These are phyloP conservation scores for Morone saxatilis DNA, from an alignment of 2,113 vertebrate species.

Conservation along the genomic window DNA sequence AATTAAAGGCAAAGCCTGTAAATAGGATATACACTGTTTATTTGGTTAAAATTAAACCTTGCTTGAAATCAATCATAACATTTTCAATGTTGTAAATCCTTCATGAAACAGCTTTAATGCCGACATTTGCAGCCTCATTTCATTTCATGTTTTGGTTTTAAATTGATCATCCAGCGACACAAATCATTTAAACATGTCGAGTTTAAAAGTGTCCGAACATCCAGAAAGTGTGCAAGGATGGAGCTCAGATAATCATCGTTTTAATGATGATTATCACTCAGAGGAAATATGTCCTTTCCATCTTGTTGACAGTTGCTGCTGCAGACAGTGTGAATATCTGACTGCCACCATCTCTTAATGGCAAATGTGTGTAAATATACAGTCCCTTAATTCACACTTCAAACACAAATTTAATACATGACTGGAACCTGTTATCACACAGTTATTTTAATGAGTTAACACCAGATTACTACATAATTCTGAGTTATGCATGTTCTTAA, in stretches of 20 bases:
- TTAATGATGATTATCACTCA: background rate
- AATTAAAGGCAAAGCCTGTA: background rate
- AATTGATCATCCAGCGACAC: background rate
- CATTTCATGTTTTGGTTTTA: background rate
- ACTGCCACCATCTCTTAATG: background rate
- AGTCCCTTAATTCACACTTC: background rate
- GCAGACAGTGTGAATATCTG: slow-evolving; percentile 20
- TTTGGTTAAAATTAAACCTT: background rate
- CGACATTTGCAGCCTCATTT: background rate
- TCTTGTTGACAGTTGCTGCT: slow-evolving; percentile 27
- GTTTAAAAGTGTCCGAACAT: background rate
- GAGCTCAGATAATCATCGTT: background rate
- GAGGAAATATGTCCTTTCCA: background rate
- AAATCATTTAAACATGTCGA: background rate
- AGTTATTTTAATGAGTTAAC: background rate
- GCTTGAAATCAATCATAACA: background rate
- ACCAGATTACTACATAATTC: background rate
- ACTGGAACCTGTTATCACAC: background rate
- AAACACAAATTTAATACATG: background rate
- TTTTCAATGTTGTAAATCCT: background rate
- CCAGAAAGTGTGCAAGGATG: background rate
- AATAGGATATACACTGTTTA: background rate
- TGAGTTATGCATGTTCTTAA: no score
- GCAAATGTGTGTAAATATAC: background rate
- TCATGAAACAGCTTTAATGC: slow-evolving; percentile 2